phyloP scores from a whole-genome alignment of 2,113 vertebrate genomes.

The Lucifuga dentata region DNA sequence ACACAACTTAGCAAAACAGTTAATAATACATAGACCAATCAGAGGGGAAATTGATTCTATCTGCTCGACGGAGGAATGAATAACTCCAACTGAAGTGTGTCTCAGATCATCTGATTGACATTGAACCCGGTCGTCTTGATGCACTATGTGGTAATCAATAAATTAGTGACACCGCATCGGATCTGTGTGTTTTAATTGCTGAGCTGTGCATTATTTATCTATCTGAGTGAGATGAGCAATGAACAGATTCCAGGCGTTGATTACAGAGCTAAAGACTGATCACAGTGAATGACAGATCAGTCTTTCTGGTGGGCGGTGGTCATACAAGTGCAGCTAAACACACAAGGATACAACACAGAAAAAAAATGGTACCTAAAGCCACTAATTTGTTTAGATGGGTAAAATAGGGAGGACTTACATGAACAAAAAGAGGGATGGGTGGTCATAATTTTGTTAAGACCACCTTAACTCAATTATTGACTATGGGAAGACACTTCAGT shows the following conservation, averaged over 20 bases:
- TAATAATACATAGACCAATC: constrained; percentile 70
- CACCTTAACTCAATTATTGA: too few species aligned
- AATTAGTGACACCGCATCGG: constrained; percentile 79
- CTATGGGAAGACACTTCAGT: too few species aligned
- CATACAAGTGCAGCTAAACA: constrained; percentile 9
- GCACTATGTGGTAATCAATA: constrained; percentile 78
- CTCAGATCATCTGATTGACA: constrained; percentile 82
- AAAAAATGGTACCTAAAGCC: too few species aligned
- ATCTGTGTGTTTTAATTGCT: constrained; percentile 80
- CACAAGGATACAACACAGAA: neutral
- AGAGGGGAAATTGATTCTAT: constrained; percentile 68
- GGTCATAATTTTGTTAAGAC: too few species aligned
- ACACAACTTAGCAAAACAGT: constrained; percentile 68
- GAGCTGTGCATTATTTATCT: constrained; percentile 82
- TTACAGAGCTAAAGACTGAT: constrained; percentile 73
- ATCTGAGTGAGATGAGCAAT: constrained; percentile 47
- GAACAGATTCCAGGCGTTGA: constrained; percentile 63
- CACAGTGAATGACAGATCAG: constrained; percentile 60
- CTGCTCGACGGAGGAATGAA: constrained; percentile 65
- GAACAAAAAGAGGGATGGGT: too few species aligned
- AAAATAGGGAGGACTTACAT: too few species aligned
- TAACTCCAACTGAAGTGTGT: constrained; percentile 75
- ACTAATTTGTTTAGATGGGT: too few species aligned
- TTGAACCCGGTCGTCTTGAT: constrained; percentile 79
- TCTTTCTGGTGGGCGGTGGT: constrained; percentile 7